Percentiles rank a stretch among this genome's conserved stretches.
Evolutionary conservation across 2,797 vertebrate species (phyloP).

Genomic region (Cyclura pinguis): DNA sequence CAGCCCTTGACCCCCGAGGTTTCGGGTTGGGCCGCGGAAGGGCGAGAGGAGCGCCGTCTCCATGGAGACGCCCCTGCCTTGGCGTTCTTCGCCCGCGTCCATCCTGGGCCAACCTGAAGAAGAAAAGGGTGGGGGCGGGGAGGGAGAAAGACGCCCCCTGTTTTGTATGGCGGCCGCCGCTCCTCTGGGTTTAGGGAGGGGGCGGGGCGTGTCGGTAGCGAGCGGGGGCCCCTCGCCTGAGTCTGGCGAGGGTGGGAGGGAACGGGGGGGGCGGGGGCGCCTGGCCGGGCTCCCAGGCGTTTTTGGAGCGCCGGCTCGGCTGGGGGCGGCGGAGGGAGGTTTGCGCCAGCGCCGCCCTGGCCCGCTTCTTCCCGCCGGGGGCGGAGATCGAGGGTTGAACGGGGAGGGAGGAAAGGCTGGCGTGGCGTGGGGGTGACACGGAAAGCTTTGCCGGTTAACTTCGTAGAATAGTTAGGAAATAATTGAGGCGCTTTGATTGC

Average conservation of each 20-base stretch:
- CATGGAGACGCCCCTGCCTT: background rate
- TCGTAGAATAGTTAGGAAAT: too few species aligned
- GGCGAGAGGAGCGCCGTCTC: background rate
- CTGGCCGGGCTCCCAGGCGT: too few species aligned
- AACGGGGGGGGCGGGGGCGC: too few species aligned
- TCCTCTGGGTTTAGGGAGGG: too few species aligned
- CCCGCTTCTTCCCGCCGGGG: too few species aligned
- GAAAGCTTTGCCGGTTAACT: too few species aligned
- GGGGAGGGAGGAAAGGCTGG: background rate
- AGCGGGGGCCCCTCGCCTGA: background rate
- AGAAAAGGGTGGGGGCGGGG: background rate
- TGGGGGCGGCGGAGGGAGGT: background rate
- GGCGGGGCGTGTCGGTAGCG: background rate
- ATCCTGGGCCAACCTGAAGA: too few species aligned
- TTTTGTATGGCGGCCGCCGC: background rate
- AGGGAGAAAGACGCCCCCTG: background rate
- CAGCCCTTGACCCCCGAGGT: too few species aligned
- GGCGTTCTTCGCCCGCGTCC: background rate
- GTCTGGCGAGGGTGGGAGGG: background rate
- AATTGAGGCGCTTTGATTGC: background rate
- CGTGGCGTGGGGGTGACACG: too few species aligned
- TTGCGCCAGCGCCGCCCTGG: background rate
- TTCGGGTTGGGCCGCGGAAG: too few species aligned
- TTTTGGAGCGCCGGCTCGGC: background rate
- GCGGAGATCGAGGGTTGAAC: too few species aligned